phyloP scores from a whole-genome alignment of 2,113 vertebrate genomes.

The Otus sunia region DNA sequence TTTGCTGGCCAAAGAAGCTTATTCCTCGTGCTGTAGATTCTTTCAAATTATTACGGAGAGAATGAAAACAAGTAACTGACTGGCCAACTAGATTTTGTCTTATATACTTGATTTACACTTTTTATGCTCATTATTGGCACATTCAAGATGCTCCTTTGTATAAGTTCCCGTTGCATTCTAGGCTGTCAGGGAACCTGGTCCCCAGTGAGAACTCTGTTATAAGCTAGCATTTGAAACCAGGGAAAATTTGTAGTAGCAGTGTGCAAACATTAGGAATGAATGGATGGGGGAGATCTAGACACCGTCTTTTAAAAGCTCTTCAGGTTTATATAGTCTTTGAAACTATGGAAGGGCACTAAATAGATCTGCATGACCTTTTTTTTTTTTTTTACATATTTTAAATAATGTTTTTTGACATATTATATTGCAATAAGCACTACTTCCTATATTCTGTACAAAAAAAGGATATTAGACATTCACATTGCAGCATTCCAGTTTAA shows the following conservation, averaged over 20 bases:
- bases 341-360: not conserved
- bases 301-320: not conserved
- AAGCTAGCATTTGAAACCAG: not conserved
- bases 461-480: not conserved
- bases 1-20: not conserved
- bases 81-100: not conserved
- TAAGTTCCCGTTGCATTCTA: not conserved
- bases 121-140: rapidly evolving
- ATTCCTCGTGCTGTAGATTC: not conserved
- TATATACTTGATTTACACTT: not conserved
- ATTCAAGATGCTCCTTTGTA: not conserved
- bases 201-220: not conserved
- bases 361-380: not conserved
- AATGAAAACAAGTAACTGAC: not conserved
- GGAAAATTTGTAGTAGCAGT: not conserved
- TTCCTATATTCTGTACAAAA: not conserved
- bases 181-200: not conserved
- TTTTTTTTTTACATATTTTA: not conserved
- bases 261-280: not conserved
- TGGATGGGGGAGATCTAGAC: not conserved
- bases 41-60: not conserved
- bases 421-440: not conserved
- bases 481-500: not conserved
- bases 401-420: not conserved
- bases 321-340: not conserved